Evolutionary conservation across 92 coral and sea anemone species (phyloP), one percentile per base, ranked within the genome.

Genomic region (Pocillopora meandrina): DNA sequence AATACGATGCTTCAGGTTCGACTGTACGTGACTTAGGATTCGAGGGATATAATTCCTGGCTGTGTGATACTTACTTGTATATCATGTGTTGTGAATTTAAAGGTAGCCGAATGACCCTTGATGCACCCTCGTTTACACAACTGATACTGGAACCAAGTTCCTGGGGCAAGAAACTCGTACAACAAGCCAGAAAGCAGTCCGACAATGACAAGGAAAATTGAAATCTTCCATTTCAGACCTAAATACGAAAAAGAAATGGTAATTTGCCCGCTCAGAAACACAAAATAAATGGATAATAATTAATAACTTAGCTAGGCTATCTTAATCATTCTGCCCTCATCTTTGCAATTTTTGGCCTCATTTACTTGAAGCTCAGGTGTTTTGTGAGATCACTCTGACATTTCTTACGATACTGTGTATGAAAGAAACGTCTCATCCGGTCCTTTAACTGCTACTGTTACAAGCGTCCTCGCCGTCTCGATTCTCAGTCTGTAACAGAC

Each of bases 101-200:
- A 96, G 78, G 91, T 76, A 23, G 94, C 77, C 17, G 88, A 83
- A 16, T 91, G 90, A 1, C 93, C 96, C 36, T 82, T 90, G 34
- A 92, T 81, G 15, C 95, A 82, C 13, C 98, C 99, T 26, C 60
- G 79, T 21, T 86, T 59, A 67, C 99, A 96, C 80, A 65, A 74
- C 92, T 85, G 87, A 42, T 92, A 86, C 58, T 95, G 88, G 64
- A 86, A 92, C 61, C 85, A 84, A 6, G 98, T 91, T 16, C 91
- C 93, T 19, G 99, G 99, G 2, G 92, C 95, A 11, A 88, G 89
- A 0, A 94, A 76, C 82, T 94, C 94, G 76, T 92, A 96, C 59
- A 96, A 77, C 62, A 91, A 33, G 2, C 84, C 87, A 1, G 85
- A 78, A 18, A 94, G 57, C 65, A 94, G 64, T 12, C 66, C 90